phyloP scores from a whole-genome alignment of 2,888 invertebrate genomes.

The Agrypnus murinus region DNA sequence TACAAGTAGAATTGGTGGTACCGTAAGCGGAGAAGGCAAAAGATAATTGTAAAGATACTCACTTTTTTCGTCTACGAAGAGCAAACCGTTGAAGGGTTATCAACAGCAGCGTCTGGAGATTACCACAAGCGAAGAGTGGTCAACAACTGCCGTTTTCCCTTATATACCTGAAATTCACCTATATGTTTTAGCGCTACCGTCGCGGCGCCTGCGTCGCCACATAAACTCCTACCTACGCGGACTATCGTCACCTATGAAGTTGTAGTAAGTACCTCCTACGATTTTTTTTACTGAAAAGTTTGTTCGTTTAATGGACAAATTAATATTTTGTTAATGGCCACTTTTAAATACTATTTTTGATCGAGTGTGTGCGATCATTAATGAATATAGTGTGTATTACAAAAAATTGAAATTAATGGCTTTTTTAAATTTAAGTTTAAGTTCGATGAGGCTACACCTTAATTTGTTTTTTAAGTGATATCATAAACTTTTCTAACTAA shows the following conservation, averaged over 20 bases:
- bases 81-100: slow-evolving; percentile 7
- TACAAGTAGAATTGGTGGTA: too few relatives aligned
- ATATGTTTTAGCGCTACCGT: slow-evolving; percentile 61
- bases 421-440: too few relatives aligned
- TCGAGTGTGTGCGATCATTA: too few relatives aligned
- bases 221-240: slow-evolving; percentile 44
- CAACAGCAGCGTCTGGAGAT: slow-evolving; percentile 34
- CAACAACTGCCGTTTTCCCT: slow-evolving; percentile 51
- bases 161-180: slow-evolving; percentile 59
- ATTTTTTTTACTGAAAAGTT: slow-evolving; percentile 7
- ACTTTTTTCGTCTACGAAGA: slow-evolving; percentile 19
- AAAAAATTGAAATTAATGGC: too few relatives aligned
- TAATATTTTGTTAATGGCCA: too few relatives aligned
- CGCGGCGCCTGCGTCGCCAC: slow-evolving; percentile 55
- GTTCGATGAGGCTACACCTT: too few relatives aligned
- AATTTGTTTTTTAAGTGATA: too few relatives aligned
- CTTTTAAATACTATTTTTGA: too few relatives aligned
- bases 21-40: too few relatives aligned
- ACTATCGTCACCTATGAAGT: slow-evolving; percentile 40
- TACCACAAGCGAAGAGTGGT: slow-evolving; percentile 52
- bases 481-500: too few relatives aligned
- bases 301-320: slow-evolving; percentile 19
- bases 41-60: slow-evolving; percentile 2
- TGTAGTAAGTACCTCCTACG: slow-evolving; percentile 31
- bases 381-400: too few relatives aligned